These are phyloP conservation scores for Paratrypauchen microcephalus DNA, from an alignment of 2,797 vertebrate species.

Conservation along the genomic window DNA sequence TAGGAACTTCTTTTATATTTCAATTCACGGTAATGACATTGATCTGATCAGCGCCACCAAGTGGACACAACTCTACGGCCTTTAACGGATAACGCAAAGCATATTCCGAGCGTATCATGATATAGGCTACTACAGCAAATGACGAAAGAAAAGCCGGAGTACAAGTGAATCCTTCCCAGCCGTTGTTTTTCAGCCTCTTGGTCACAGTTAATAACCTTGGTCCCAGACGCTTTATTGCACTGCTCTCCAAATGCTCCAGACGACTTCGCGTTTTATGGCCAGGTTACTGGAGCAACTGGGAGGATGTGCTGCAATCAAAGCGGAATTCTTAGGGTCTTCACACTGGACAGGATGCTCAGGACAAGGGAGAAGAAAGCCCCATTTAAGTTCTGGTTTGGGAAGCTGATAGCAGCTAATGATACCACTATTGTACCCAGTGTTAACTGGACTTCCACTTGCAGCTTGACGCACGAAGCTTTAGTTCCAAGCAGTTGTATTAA, in stretches of 20 bases:
- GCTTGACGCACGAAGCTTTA: background rate
- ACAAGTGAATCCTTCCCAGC: conserved; percentile 70
- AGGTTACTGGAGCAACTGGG: conserved; percentile 90
- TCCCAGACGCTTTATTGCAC: conserved; percentile 88
- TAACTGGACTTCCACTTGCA: conserved; percentile 10
- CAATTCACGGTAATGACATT: conserved; percentile 96
- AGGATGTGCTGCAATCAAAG: conserved; percentile 92
- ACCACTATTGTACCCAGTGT: conserved; percentile 18
- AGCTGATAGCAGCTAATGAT: conserved; percentile 41
- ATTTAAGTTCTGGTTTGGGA: conserved; percentile 67
- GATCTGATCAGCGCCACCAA: conserved; percentile 94
- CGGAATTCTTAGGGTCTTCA: conserved; percentile 88
- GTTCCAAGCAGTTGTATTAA: background rate
- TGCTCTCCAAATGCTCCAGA: conserved; percentile 86
- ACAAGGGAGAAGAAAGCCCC: conserved; percentile 79
- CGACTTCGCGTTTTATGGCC: conserved; percentile 90
- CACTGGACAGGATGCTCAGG: conserved; percentile 75
- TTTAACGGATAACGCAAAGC: conserved; percentile 17
- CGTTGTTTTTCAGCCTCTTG: conserved; percentile 77
- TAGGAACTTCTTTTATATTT: conserved; percentile 57
- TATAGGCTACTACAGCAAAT: conserved; percentile 67
- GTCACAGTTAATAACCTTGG: conserved; percentile 88
- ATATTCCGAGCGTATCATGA: conserved; percentile 58
- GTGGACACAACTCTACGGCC: conserved; percentile 71
- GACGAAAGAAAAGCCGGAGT: conserved; percentile 70